phyloP scores from a whole-genome alignment of 2,797 vertebrate species.

The Triplophysa yarkandensis region DNA sequence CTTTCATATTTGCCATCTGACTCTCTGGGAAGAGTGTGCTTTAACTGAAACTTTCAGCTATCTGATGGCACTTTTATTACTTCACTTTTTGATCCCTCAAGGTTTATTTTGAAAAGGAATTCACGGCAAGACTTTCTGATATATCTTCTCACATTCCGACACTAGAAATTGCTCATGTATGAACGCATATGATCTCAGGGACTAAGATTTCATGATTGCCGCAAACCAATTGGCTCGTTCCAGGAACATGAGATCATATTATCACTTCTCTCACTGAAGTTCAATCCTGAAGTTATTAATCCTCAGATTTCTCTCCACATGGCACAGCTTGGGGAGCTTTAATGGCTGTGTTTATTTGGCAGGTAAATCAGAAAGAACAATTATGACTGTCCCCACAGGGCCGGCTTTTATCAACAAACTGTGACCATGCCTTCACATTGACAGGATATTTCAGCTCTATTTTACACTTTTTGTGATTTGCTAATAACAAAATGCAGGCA shows the following conservation, averaged over 20 bases:
- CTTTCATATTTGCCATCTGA: constrained; percentile 44
- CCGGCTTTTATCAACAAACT: constrained; percentile 25
- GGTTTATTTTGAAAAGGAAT: constrained; percentile 35
- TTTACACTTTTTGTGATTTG: neutral
- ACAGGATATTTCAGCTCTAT: neutral
- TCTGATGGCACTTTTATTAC: constrained; percentile 41
- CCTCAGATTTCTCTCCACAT: constrained; percentile 20
- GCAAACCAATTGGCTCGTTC: constrained; percentile 20
- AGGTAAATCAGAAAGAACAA: constrained; percentile 41
- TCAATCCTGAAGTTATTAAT: constrained; percentile 41
- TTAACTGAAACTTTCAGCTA: constrained; percentile 39
- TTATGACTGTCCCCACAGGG: constrained; percentile 35
- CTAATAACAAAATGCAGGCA: neutral
- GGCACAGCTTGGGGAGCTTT: constrained; percentile 23
- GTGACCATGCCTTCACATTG: neutral
- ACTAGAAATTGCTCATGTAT: constrained; percentile 1
- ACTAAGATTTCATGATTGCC: constrained; percentile 15
- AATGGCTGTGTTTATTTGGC: constrained; percentile 34
- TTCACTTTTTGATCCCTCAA: constrained; percentile 40
- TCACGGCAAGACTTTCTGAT: constrained; percentile 4
- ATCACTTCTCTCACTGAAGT: neutral
- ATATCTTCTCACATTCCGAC: constrained; percentile 12
- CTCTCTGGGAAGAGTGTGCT: constrained; percentile 31
- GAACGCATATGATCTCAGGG: neutral
- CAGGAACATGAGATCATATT: constrained; percentile 19